Conservation (phyloP, 2,113 vertebrate genomes). For the Cochlearius cochlearius region DNA sequence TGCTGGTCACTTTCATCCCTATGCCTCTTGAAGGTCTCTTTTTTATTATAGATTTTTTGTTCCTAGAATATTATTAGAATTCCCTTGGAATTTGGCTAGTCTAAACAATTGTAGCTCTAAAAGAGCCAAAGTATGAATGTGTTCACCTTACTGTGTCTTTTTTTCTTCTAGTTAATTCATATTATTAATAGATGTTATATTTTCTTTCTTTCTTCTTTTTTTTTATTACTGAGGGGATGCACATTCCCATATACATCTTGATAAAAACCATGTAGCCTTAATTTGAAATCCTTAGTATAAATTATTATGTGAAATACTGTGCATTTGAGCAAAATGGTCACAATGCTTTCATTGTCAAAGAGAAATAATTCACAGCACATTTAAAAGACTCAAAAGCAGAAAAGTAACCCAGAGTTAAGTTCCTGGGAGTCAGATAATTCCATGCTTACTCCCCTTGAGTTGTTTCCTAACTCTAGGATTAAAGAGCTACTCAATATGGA, state of each 20-base stretch:
- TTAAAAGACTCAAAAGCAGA: not conserved
- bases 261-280: not conserved
- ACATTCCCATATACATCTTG: not conserved
- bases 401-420: not conserved
- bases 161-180: not conserved
- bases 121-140: not conserved
- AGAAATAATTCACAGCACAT: not conserved
- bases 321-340: not conserved
- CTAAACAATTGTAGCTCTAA: not conserved
- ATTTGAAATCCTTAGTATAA: not conserved
- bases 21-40: not conserved
- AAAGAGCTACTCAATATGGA: not conserved
- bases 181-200: not conserved
- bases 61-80: not conserved
- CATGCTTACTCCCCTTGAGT: not conserved
- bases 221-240: not conserved
- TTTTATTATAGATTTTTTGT: not conserved
- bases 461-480: not conserved
- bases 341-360: not conserved
- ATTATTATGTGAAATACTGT: not conserved
- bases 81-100: not conserved
- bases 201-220: not conserved
- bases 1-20: not conserved
- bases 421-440: not conserved
- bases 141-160: not conserved